These are phyloP conservation scores for Chiridota heheva DNA, from an alignment of 35 echinoderm and acorn worm genomes.

Conservation along the genomic window DNA sequence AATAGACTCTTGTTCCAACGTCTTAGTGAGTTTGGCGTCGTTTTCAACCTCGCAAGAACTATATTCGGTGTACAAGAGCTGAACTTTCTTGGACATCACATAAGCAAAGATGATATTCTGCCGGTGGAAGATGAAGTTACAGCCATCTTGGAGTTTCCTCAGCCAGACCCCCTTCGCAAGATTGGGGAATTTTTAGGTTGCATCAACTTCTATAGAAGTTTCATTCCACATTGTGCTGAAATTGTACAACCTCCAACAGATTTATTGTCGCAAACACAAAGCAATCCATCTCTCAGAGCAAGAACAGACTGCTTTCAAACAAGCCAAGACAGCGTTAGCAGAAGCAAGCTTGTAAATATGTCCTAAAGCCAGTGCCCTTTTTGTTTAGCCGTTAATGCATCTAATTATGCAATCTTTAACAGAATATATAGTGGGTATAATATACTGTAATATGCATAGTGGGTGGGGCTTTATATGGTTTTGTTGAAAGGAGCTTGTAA, in stretches of 20 bases:
- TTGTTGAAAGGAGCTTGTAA: too few relatives aligned
- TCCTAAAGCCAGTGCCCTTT: too few relatives aligned
- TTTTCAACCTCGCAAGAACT: constrained; percentile 47
- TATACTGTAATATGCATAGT: too few relatives aligned
- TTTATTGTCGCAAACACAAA: neutral
- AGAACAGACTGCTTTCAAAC: neutral
- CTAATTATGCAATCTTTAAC: too few relatives aligned
- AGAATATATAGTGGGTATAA: too few relatives aligned
- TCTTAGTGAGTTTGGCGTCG: constrained; percentile 21
- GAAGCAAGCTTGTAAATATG: too few relatives aligned
- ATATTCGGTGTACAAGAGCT: constrained; percentile 25
- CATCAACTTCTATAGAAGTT: constrained; percentile 42
- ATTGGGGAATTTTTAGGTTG: constrained; percentile 35
- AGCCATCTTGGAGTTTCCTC: constrained; percentile 29
- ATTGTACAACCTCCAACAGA: constrained; percentile 32
- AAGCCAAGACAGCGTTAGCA: constrained; percentile 1
- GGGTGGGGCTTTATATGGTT: too few relatives aligned
- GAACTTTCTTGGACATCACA: constrained; percentile 52
- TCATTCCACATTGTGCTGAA: constrained; percentile 35
- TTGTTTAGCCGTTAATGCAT: too few relatives aligned
- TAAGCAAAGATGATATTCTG: constrained; percentile 26
- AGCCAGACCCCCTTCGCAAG: constrained; percentile 17
- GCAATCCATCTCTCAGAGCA: neutral
- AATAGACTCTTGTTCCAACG: constrained; percentile 31
- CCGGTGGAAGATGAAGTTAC: constrained; percentile 47